Base-by-base conservation (phyloP, 37 sponge, comb jelly and placozoan species). In the Beroe ovata region DNA sequence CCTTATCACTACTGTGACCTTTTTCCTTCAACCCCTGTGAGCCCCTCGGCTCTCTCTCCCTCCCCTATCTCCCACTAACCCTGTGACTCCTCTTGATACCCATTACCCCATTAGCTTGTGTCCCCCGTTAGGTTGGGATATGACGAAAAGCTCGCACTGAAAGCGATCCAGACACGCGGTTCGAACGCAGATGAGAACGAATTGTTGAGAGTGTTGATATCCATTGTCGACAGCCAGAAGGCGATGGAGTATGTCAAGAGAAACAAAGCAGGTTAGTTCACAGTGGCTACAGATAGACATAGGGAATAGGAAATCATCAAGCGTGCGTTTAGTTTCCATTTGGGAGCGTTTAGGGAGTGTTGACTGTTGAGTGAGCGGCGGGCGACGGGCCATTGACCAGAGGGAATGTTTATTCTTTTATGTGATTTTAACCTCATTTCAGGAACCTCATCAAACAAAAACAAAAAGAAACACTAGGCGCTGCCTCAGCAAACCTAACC, bases 201-300 rank as follows among this genome's bases (percentile, higher is more conserved):
- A 40, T 54, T 77, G 1, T 25, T 77, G 22, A 30, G 84, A 25
- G 84, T 77, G 8, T 25, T 77, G 54, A 77, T 77, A 19, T 77
- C 84, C 8, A 39, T 77, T 23, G 84, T 77, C 25, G 84, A 77
- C 54, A 77, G 84, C 41, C 84, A 77, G 54, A 77, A 77, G 28
- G 84, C 84, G 20, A 77, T 77, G 84, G 84, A 77, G 54, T 77
- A 77, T 40, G 84, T 77, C 11, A 77, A 77, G 33, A 42, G 84
- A 1, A 77, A 77, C 84, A 77, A 66, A 66, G 36, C 32, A 66
- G 69, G 69, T 66, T 16, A 47, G 6, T n/a, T n/a, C n/a, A n/a
- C n/a, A n/a, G n/a, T n/a, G n/a, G n/a, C n/a, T n/a, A n/a, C n/a
- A n/a, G n/a, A n/a, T n/a, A n/a, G n/a, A n/a, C n/a, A n/a, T n/a